phyloP scores from a whole-genome alignment of 2,888 invertebrate genomes.

The Ernsta delagoae region DNA sequence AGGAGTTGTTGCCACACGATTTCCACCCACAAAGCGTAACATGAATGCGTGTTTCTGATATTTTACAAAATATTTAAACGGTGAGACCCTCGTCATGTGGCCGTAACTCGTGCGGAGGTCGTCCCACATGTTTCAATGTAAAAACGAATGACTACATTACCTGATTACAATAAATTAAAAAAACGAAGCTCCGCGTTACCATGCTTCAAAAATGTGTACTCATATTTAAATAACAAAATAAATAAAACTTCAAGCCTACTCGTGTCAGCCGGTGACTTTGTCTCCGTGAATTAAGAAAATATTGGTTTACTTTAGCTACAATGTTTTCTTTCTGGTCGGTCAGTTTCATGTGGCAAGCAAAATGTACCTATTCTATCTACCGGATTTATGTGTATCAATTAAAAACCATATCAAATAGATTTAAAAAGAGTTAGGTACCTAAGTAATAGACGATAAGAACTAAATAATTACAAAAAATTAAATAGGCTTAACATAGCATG shows the following conservation, averaged over 20 bases:
- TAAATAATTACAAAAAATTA: not conserved
- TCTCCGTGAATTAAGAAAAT: not conserved
- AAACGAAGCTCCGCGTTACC: not conserved
- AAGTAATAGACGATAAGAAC: no score
- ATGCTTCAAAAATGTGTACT: not conserved
- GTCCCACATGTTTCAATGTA: slow-evolving; percentile 24
- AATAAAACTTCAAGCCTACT: not conserved
- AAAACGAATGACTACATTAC: slow-evolving; percentile 31
- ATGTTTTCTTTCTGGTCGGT: no score
- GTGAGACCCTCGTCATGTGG: slow-evolving; percentile 59
- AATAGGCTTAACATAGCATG: not conserved
- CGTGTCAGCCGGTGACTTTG: not conserved
- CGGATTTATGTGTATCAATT: no score
- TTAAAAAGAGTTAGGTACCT: no score
- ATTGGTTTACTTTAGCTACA: not conserved
- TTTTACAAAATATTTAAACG: slow-evolving; percentile 63
- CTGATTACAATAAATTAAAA: slow-evolving; percentile 20
- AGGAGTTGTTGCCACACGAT: slow-evolving; percentile 33
- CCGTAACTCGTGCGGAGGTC: slow-evolving; percentile 25
- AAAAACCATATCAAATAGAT: no score
- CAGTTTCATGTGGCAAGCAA: no score
- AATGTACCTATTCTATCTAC: no score
- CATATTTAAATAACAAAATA: slow-evolving; percentile 4
- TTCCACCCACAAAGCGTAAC: slow-evolving; percentile 53
- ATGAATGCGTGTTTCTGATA: slow-evolving; percentile 57